Base-by-base conservation (phyloP, 2,888 invertebrate genomes). In the Empis livida region DNA sequence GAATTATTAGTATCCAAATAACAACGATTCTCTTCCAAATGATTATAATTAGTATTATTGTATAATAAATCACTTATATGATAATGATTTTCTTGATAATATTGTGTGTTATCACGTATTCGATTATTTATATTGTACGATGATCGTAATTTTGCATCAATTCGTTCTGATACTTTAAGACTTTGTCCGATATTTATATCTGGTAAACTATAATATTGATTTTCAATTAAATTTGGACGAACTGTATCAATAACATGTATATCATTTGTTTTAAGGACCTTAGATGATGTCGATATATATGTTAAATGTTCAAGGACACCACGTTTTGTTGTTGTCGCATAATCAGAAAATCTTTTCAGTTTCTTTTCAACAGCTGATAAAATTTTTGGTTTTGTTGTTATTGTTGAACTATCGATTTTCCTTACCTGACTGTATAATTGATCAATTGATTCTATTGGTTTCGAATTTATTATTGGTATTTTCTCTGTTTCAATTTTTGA, bases 121-220 rank as follows among this genome's bases (percentile, higher is more conserved):
- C 40, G 60, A 57, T 42, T 57, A 43, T 63, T 60, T 37, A 60
- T 49, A 43, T 67, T 63, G 52, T 67, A 68, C 11, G 66, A 67
- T 16, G 63, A 73, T 35, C 83, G 70, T 47, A 83, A 64, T 61
- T 82, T 82, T 48, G 78, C 77, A 62, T 84, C 83, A 57, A 83
- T 83, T 54, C 77, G 76, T 61, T 83, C 83, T 49, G 79, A 82
- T 59, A 79, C 80, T 57, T 79, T 75, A 51, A 83, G 72, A 60
- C 79, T 80, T 61, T 80, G 80, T 50, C 81, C 77, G 20, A 79
- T 78, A 48, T 79, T 79, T 42, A 82, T 78, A 63, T 83, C 82
- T 10, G 83, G 83, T 52, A 83, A 67, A 17, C 82, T 82, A 64
- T 79, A 77, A 59, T 80, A 84, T 61, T 82, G 80, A 62, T 82